Evolutionary conservation across 2,113 vertebrate species (phyloP).

Genomic region (Lota lota): DNA sequence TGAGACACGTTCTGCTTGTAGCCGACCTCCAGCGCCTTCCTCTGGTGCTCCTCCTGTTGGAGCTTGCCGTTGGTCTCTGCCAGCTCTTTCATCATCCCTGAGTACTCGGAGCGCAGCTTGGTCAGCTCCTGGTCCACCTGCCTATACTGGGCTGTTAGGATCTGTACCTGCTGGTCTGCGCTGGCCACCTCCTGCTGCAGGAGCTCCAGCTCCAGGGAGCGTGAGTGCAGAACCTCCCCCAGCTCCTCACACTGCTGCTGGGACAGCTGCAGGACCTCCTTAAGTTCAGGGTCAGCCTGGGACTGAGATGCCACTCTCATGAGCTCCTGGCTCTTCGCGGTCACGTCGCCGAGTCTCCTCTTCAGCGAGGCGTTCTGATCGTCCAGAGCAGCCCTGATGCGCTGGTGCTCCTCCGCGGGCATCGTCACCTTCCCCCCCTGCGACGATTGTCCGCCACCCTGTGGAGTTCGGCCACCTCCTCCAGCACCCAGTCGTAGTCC

Average conservation of each 20-base stretch:
- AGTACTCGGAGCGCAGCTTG: conserved; percentile 89
- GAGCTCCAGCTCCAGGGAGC: conserved; percentile 81
- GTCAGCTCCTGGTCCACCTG: conserved; percentile 80
- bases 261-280: conserved; percentile 76
- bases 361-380: conserved; percentile 74
- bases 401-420: conserved; percentile 75
- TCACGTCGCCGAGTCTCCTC: conserved; percentile 71
- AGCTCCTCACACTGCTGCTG: conserved; percentile 83
- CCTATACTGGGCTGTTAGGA: conserved; percentile 78
- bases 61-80: conserved; percentile 85
- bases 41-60: conserved; percentile 93
- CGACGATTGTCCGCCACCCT: conserved; percentile 68
- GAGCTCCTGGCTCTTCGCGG: no score
- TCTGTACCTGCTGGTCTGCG: conserved; percentile 87
- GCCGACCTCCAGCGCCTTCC: conserved; percentile 90
- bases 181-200: conserved; percentile 83
- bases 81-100: conserved; percentile 86
- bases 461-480: conserved; percentile 78
- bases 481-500: conserved; percentile 75
- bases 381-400: conserved; percentile 72
- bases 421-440: conserved; percentile 48
- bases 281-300: no score
- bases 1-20: conserved; percentile 82
- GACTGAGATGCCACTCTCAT: no score
- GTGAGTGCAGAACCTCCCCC: conserved; percentile 78